These are phyloP conservation scores for Sisor rabdophorus DNA, from an alignment of 2,113 vertebrate species.

Conservation along the genomic window DNA sequence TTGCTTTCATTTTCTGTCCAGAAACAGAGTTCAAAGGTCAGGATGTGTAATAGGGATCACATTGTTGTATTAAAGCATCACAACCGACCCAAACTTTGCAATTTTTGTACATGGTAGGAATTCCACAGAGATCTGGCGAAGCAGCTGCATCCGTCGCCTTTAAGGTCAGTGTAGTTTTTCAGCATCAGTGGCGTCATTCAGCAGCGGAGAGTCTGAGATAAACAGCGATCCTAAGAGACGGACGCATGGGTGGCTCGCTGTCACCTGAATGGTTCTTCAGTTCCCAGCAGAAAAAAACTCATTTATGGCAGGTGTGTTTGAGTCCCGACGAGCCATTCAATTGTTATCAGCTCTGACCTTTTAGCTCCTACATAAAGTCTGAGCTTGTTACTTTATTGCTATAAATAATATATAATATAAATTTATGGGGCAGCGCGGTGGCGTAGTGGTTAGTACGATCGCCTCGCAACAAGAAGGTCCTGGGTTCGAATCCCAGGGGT, in stretches of 20 bases:
- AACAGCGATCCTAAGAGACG: slow-evolving; percentile 30
- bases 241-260: slow-evolving; percentile 4
- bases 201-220: slow-evolving; percentile 21
- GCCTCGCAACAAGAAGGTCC: no score
- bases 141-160: slow-evolving; percentile 5
- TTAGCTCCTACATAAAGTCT: no score
- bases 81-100: not conserved
- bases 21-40: not conserved
- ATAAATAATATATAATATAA: no score
- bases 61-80: not conserved
- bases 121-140: not conserved
- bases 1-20: not conserved
- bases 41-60: not conserved
- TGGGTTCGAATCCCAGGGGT: no score
- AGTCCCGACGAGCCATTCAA: not conserved
- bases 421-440: no score
- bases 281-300: not conserved
- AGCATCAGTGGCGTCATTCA: slow-evolving; percentile 38
- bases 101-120: not conserved
- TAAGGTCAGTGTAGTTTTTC: slow-evolving; percentile 29
- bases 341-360: not conserved
- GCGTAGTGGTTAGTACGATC: no score
- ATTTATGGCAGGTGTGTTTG: not conserved
- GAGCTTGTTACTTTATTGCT: no score
- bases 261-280: slow-evolving; percentile 31